Evolutionary conservation across 2,113 vertebrate genomes (phyloP).

Genomic region (Ibidorhyncha struthersii): DNA sequence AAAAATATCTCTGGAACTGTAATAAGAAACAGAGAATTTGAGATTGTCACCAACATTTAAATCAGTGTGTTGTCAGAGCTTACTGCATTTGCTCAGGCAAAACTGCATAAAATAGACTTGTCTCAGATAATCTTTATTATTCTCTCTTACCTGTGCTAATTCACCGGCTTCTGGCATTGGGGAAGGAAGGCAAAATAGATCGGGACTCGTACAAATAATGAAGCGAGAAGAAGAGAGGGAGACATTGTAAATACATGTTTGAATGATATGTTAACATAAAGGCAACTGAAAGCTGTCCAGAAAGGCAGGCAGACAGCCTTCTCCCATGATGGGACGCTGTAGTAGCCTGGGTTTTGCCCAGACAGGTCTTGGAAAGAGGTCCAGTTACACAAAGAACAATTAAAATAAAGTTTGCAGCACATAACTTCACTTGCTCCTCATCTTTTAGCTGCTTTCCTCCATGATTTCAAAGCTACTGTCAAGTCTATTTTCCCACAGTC

Average conservation of each 20-base stretch:
- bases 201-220: neutral
- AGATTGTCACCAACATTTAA: neutral
- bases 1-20: neutral
- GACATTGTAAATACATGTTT: fast-evolving
- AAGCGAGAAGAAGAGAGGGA: neutral
- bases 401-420: neutral
- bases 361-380: neutral
- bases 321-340: neutral
- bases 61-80: neutral
- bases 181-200: neutral
- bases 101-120: neutral
- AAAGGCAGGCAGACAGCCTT: fast-evolving
- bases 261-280: neutral
- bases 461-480: neutral
- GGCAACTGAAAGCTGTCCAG: neutral
- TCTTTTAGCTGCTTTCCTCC: neutral
- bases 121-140: neutral
- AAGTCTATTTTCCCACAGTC: neutral
- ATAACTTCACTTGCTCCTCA: fast-evolving
- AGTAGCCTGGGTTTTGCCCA: neutral
- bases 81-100: neutral
- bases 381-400: neutral
- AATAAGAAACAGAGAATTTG: neutral
- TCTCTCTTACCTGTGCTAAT: neutral
- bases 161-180: neutral